These are phyloP conservation scores for Eupsittula cactorum DNA, from an alignment of 2,113 vertebrate species.

Conservation along the genomic window DNA sequence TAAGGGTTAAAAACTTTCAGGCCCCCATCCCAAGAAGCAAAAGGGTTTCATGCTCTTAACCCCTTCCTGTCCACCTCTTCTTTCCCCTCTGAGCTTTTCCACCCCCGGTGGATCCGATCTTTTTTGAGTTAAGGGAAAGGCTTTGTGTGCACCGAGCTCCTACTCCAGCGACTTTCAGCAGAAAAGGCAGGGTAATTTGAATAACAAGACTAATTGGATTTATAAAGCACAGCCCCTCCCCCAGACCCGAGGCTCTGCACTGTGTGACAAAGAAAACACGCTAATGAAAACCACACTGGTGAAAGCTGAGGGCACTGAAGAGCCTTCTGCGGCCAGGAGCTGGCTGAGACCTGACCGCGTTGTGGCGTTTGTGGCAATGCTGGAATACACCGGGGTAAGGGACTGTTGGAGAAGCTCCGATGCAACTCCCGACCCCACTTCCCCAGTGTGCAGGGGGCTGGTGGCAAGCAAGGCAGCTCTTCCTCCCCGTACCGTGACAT, in stretches of 20 bases:
- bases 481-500: background rate
- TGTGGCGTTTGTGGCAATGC: background rate
- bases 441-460: background rate
- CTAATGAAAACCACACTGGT: constrained; percentile 47
- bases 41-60: constrained; percentile 4
- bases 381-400: background rate
- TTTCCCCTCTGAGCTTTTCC: background rate
- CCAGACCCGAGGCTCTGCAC: background rate
- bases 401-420: background rate
- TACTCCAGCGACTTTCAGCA: background rate
- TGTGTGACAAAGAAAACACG: constrained; percentile 59
- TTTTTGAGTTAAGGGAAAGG: constrained; percentile 47
- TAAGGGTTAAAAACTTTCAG: constrained; percentile 39
- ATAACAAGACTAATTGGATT: constrained; percentile 65
- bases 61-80: background rate
- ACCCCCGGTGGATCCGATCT: background rate
- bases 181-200: constrained; percentile 38
- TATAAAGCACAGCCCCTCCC: constrained; percentile 8
- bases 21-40: background rate
- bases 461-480: background rate
- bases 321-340: constrained; percentile 22
- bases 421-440: background rate
- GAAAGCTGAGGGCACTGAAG: background rate
- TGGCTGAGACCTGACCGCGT: background rate
- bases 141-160: background rate